phyloP scores from a whole-genome alignment of 1,140 invertebrate species.

The Bicyclus anynana region DNA sequence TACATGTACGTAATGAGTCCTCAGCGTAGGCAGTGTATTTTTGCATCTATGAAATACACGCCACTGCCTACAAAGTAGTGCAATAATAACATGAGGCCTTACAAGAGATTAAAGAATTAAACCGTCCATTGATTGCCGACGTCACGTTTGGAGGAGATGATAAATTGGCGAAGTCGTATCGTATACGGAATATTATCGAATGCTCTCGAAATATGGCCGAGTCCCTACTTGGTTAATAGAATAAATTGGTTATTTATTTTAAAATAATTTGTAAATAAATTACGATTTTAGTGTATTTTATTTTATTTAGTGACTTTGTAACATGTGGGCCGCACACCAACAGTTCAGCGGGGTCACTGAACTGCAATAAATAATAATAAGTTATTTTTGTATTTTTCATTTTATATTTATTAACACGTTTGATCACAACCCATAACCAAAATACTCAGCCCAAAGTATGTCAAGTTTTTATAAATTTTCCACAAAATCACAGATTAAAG shows the following conservation, averaged over 20 bases:
- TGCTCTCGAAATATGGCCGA: constrained; percentile 1
- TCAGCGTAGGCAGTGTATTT: too few species aligned
- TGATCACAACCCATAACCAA: too few species aligned
- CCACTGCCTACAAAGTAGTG: too few species aligned
- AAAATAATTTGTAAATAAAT: constrained; percentile 62
- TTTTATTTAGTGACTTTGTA: constrained; percentile 34
- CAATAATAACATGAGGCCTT: too few species aligned
- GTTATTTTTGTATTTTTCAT: constrained; percentile 23
- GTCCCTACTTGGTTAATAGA: constrained; percentile 53
- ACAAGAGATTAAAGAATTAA: too few species aligned
- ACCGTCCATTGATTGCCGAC: too few species aligned
- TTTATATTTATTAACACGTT: neutral
- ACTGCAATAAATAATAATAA: constrained; percentile 72
- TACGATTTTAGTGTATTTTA: constrained; percentile 27
- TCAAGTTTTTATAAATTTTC: too few species aligned
- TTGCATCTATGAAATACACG: too few species aligned
- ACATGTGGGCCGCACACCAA: constrained; percentile 60
- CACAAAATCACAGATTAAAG: too few species aligned
- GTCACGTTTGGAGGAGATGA: too few species aligned
- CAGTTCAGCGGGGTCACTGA: constrained; percentile 64
- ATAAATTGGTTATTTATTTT: constrained; percentile 73
- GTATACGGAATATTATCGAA: constrained; percentile 9
- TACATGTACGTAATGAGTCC: too few species aligned
- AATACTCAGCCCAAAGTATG: too few species aligned
- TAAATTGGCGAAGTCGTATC: neutral